phyloP scores from a whole-genome alignment of 2,888 invertebrate species.

The Lasiommata megera region DNA sequence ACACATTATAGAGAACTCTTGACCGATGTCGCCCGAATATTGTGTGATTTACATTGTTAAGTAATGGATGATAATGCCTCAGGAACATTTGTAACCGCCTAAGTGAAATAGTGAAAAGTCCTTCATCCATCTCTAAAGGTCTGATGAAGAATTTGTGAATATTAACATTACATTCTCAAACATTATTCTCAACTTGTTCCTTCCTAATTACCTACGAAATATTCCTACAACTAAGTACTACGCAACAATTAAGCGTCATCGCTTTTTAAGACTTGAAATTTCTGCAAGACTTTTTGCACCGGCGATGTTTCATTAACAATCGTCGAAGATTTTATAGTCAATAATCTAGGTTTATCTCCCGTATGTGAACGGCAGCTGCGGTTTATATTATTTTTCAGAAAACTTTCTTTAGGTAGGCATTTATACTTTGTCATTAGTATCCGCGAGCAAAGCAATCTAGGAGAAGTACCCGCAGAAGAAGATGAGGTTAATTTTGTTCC shows the following conservation, averaged over 20 bases:
- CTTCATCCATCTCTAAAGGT: no score
- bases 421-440: slow-evolving; percentile 47
- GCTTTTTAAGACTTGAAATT: slow-evolving; percentile 52
- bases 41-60: no score
- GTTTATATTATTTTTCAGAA: slow-evolving; percentile 29
- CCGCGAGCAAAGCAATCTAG: slow-evolving; percentile 54
- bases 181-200: no score
- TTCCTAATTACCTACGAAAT: no score
- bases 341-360: slow-evolving; percentile 37
- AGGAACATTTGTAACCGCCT: no score
- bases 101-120: no score
- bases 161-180: no score
- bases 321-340: slow-evolving; percentile 49
- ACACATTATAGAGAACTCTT: no score
- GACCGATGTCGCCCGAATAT: no score
- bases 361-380: slow-evolving; percentile 9
- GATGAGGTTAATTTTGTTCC: slow-evolving; percentile 47
- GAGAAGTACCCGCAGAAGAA: slow-evolving; percentile 53
- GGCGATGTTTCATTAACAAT: slow-evolving; percentile 46
- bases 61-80: no score
- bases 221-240: no score
- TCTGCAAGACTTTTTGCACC: slow-evolving; percentile 57
- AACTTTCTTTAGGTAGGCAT: slow-evolving; percentile 40
- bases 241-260: slow-evolving; percentile 37
- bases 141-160: no score